These are phyloP conservation scores for Monoplex corrugatus DNA, from an alignment of 2,888 invertebrate species.

Conservation along the genomic window DNA sequence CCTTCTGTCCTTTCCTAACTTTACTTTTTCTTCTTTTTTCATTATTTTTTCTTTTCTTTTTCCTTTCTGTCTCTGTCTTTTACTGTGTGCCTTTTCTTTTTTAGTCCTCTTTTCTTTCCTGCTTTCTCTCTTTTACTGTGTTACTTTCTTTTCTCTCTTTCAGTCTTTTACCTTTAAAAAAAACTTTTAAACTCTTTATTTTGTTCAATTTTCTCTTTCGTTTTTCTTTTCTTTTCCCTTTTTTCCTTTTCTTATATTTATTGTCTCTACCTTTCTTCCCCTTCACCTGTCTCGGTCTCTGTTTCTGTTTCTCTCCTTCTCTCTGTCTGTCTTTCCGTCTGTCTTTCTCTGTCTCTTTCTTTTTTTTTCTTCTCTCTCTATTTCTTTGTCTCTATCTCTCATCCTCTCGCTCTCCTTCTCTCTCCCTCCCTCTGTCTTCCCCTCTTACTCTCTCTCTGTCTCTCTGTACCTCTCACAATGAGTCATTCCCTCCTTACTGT, in stretches of 20 bases:
- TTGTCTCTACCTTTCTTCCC: background rate
- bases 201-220: background rate
- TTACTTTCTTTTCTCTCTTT: no score
- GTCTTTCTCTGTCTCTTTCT: background rate
- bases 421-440: background rate
- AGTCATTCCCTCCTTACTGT: background rate
- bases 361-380: background rate
- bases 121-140: no score
- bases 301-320: background rate
- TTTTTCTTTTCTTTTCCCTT: background rate
- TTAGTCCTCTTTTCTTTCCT: no score
- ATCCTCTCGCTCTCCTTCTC: no score
- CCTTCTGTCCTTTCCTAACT: background rate
- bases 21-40: no score
- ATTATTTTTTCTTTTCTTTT: background rate
- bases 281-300: background rate
- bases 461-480: background rate
- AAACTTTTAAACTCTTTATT: background rate
- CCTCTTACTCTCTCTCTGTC: background rate
- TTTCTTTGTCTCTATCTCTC: background rate
- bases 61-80: background rate
- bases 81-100: background rate
- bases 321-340: background rate
- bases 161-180: background rate
- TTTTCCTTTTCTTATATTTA: no score